Base-by-base conservation (phyloP, 2,888 invertebrate genomes). In the Cheiracanthium punctorium region DNA sequence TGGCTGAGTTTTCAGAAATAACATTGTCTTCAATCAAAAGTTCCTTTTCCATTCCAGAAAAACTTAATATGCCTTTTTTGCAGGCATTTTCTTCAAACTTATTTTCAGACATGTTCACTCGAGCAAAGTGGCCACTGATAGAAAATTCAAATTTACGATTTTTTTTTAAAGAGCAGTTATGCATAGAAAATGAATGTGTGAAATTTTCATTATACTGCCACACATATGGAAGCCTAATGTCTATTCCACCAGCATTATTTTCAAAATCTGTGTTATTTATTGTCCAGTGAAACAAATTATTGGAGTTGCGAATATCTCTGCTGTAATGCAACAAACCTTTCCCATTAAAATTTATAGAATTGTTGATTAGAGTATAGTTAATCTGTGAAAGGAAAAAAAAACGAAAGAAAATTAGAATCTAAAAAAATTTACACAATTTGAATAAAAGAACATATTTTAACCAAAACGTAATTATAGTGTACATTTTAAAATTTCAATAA, bases 41-140 rank as follows among this genome's bases (percentile, higher is more conserved):
- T 90, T 96, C 95, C 92, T 99, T 99, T 91, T 99, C 99, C 98
- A 99, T 99, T 10, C 99, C 99, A 86, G 94, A 94, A 32, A 98
- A 93, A 0, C 95, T 94, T 17, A 98, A 93, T 37, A 98, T 92
- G 0, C 98, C 96, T 17, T 93, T 93, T 90, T 95, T 95, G 90
- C 99, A 99, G 43, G 93, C 92, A 91, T 99, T 99, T 82, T 96
- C 95, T 0, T 94, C 94, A 91, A 98, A 98, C 7, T 94, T 92
- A 91, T 97, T 98, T 80, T 94, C 94, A 0, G 96, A 95, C 41
- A 99, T 94, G 90, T 97, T 98, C 0, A 98, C 94, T 88, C 94
- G 94, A 0, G 98, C 95, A 91, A 96, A 99, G 92, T 99, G 99
- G 0, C 99, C 99, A 89, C 95, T 96, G n/a, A 99, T 93, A 0